Evolutionary conservation across 2,113 vertebrate species (phyloP).

Genomic region (Chaenogobius annularis): DNA sequence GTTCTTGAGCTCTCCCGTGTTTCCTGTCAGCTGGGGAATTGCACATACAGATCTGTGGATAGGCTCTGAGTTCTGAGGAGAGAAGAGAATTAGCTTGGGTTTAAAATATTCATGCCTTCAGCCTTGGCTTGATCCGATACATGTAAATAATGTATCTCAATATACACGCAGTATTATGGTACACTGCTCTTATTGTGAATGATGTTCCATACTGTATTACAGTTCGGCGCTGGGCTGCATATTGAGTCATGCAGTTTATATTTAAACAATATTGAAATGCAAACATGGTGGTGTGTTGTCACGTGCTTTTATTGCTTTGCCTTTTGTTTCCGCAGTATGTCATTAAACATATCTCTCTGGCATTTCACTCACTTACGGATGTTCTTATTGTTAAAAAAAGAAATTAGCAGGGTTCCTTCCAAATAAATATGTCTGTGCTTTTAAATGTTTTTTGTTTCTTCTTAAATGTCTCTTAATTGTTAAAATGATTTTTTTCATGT

Average conservation of each 20-base stretch:
- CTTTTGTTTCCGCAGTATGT: neutral
- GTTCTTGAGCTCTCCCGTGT: neutral
- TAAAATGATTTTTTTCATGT: too few species aligned
- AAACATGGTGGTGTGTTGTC: neutral
- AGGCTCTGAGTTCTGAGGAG: neutral
- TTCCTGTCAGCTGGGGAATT: neutral
- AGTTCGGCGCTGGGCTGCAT: neutral
- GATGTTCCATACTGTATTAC: neutral
- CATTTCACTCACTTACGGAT: neutral
- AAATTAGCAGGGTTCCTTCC: too few species aligned
- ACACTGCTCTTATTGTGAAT: neutral
- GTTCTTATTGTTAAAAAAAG: neutral
- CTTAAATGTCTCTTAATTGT: too few species aligned
- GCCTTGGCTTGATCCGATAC: neutral
- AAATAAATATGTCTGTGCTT: too few species aligned
- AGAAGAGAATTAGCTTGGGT: slow-evolving; percentile 3
- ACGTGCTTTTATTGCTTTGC: neutral
- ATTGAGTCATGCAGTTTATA: neutral
- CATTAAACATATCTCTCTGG: neutral
- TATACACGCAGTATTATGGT: neutral
- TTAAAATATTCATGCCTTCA: slow-evolving; percentile 5
- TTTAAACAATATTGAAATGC: neutral
- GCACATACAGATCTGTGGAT: neutral
- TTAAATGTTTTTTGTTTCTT: too few species aligned
- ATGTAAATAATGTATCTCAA: slow-evolving; percentile 7